Conservation (phyloP, 2,888 invertebrate genomes). For the Philopedon plagiatum region DNA sequence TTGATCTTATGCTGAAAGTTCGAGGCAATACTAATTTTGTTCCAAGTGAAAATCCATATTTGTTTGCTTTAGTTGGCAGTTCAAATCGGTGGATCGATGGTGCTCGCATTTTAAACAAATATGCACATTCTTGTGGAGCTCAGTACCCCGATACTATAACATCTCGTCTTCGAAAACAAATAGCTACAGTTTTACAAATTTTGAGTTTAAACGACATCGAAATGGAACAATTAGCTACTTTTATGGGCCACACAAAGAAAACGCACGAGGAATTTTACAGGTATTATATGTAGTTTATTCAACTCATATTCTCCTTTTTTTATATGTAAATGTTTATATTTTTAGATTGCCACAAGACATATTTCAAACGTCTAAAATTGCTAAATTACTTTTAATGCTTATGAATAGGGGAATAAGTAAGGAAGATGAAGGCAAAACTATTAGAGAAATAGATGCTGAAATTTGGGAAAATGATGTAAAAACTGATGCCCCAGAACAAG, state of each 20-base stretch:
- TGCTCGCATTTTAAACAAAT: constrained; percentile 51
- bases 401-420: constrained; percentile 50
- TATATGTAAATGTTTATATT: not conserved
- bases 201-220: constrained; percentile 44
- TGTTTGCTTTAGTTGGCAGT: constrained; percentile 54
- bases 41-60: constrained; percentile 35
- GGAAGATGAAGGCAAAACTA: constrained; percentile 50
- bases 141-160: constrained; percentile 50
- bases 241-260: constrained; percentile 51
- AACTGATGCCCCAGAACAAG: no score
- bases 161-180: constrained; percentile 54
- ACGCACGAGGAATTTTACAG: no score
- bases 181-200: constrained; percentile 53
- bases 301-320: not conserved
- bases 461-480: no score
- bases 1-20: constrained; percentile 25
- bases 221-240: constrained; percentile 43
- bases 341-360: constrained; percentile 51
- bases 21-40: constrained; percentile 48
- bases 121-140: constrained; percentile 50
- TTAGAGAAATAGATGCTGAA: constrained; percentile 48
- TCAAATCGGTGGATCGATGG: constrained; percentile 54
- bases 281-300: not conserved
- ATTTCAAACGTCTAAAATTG: constrained; percentile 53
- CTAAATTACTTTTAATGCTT: constrained; percentile 51